A percentile compares a stretch with the other conserved stretches of the same genome.
Evolutionary conservation across 2,797 vertebrate species (phyloP).

Genomic region (Myotis myotis): DNA sequence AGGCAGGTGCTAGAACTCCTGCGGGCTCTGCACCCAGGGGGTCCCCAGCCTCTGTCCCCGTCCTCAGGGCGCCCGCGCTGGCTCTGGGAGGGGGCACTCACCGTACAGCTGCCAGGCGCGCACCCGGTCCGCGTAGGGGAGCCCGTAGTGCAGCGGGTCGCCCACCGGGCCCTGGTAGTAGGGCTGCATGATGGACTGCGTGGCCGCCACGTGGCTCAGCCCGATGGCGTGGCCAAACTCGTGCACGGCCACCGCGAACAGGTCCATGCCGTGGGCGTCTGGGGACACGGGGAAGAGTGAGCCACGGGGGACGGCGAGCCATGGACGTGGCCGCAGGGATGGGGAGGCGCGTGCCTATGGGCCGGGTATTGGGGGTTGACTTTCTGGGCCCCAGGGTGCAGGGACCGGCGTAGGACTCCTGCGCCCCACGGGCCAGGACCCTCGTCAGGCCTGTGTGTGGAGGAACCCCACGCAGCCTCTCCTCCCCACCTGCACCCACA

Average conservation of each 20-base stretch:
- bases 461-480: not conserved
- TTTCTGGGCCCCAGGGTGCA: not conserved
- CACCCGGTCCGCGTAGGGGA: constrained; percentile 96
- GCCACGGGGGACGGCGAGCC: not conserved
- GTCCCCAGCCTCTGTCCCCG: not conserved
- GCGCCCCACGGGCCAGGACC: not conserved
- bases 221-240: constrained; percentile 98
- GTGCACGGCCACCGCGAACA: constrained; percentile 97
- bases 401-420: fast-evolving
- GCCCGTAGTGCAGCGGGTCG: constrained; percentile 95
- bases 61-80: fast-evolving
- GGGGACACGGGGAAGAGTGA: not conserved
- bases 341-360: not conserved
- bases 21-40: not conserved
- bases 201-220: constrained; percentile 93
- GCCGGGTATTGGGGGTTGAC: not conserved
- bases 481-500: fast-evolving
- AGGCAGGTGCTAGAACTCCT: not conserved
- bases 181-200: constrained; percentile 96
- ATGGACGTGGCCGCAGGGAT: not conserved
- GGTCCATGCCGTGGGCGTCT: constrained; percentile 95
- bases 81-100: constrained; percentile 73
- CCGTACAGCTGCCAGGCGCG: constrained; percentile 97
- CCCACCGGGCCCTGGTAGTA: constrained; percentile 98
- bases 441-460: fast-evolving